Percentiles rank a stretch among this genome's conserved stretches.
Conservation (phyloP, 2,113 vertebrate species). For the Panurus biarmicus region DNA sequence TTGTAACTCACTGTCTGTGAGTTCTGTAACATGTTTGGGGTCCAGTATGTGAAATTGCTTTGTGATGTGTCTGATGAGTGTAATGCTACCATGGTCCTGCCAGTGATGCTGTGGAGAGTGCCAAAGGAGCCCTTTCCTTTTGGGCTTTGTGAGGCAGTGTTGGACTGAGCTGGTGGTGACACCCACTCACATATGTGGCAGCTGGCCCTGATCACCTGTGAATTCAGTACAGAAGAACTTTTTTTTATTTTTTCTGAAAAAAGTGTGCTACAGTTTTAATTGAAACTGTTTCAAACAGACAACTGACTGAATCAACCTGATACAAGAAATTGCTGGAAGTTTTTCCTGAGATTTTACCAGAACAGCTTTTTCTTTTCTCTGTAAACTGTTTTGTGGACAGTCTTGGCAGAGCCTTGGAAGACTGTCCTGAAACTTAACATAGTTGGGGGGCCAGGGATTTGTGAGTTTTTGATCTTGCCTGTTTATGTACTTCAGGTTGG, state of each 20-base stretch:
- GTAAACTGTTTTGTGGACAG: not conserved
- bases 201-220: not conserved
- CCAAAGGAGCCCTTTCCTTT: not conserved
- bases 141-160: not conserved
- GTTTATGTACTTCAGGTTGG: not conserved
- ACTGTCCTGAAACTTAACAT: not conserved
- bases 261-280: not conserved
- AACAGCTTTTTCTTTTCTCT: not conserved
- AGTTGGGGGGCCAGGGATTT: not conserved
- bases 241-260: not conserved
- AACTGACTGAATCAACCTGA: not conserved
- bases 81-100: not conserved
- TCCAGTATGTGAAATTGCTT: not conserved
- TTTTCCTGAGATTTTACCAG: not conserved
- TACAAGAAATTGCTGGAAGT: not conserved
- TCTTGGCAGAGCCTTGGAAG: not conserved
- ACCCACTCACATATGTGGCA: not conserved
- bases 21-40: not conserved
- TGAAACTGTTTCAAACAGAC: not conserved
- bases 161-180: not conserved
- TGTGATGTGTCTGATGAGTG: not conserved
- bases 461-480: not conserved
- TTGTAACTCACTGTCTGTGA: not conserved
- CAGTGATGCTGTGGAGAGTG: fast-evolving
- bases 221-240: not conserved